A percentile compares a stretch with the other conserved stretches of the same genome.
phyloP scores from a whole-genome alignment of 2,797 vertebrate genomes.

The Sebastiscus tertius region DNA sequence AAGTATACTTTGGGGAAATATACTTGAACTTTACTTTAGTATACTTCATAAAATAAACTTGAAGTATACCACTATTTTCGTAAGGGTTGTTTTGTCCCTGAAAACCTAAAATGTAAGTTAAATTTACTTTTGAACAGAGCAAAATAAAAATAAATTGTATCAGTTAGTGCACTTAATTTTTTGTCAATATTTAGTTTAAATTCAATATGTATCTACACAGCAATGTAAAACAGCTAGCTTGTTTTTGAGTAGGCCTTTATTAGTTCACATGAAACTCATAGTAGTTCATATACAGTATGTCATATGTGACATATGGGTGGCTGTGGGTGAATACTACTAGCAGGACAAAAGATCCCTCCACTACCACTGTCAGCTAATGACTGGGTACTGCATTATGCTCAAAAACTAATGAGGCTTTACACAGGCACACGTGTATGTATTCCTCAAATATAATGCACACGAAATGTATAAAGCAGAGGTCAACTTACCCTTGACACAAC shows the following conservation, averaged over 20 bases:
- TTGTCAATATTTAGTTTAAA: too few species aligned
- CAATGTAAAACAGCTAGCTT: background rate
- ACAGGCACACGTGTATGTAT: background rate
- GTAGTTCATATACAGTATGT: background rate
- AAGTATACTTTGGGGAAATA: too few species aligned
- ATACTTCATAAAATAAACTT: too few species aligned
- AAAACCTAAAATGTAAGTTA: background rate
- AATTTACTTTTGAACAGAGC: background rate
- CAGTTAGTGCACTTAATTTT: background rate
- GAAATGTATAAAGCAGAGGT: constrained; percentile 54
- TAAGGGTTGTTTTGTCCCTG: background rate
- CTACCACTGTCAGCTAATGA: background rate
- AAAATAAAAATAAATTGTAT: background rate
- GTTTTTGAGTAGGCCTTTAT: background rate
- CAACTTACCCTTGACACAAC: constrained; percentile 89
- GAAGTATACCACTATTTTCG: too few species aligned
- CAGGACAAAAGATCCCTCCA: background rate
- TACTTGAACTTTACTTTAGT: too few species aligned
- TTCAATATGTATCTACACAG: background rate
- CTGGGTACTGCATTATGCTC: background rate
- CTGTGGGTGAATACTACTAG: background rate
- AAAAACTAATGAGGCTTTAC: background rate
- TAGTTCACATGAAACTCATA: background rate
- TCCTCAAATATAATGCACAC: background rate
- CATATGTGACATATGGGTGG: background rate